Percentiles rank a stretch among this genome's conserved stretches.
phyloP scores from a whole-genome alignment of 1,140 invertebrate genomes.

The Conopomorpha cramerella region DNA sequence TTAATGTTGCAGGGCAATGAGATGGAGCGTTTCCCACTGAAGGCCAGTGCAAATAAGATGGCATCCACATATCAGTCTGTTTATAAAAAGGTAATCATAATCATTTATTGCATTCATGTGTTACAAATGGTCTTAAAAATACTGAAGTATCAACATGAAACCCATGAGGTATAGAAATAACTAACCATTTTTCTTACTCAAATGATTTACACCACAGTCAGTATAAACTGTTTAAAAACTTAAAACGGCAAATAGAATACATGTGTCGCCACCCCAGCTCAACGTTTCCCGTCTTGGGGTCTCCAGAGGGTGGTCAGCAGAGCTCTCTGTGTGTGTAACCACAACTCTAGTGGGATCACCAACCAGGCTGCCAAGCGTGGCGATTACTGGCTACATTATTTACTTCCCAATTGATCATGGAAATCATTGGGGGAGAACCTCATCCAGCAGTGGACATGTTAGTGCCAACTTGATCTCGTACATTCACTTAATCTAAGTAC shows the following conservation, averaged over 20 bases:
- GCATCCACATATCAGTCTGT: constrained; percentile 43
- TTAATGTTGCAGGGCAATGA: not conserved
- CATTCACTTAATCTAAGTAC: no score
- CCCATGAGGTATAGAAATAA: no score
- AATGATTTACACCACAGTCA: not conserved
- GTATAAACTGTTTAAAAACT: not conserved
- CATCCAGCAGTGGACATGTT: no score
- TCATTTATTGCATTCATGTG: constrained; percentile 1
- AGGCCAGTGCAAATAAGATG: constrained; percentile 39
- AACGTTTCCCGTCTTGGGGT: no score
- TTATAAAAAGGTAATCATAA: constrained; percentile 28
- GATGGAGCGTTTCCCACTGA: constrained; percentile 47
- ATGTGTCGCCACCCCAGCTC: not conserved
- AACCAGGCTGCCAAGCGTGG: no score
- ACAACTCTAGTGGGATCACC: no score
- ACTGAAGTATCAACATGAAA: not conserved
- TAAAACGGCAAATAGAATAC: not conserved
- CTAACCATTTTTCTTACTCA: not conserved
- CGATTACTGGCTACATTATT: no score
- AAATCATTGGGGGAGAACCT: no score
- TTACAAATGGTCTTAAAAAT: not conserved
- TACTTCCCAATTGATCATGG: no score
- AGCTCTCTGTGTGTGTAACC: no score
- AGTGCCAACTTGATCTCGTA: no score
- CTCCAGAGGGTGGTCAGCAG: no score